Evolutionary conservation across 2,113 vertebrate species (phyloP).

Genomic region (Erythrolamprus reginae): DNA sequence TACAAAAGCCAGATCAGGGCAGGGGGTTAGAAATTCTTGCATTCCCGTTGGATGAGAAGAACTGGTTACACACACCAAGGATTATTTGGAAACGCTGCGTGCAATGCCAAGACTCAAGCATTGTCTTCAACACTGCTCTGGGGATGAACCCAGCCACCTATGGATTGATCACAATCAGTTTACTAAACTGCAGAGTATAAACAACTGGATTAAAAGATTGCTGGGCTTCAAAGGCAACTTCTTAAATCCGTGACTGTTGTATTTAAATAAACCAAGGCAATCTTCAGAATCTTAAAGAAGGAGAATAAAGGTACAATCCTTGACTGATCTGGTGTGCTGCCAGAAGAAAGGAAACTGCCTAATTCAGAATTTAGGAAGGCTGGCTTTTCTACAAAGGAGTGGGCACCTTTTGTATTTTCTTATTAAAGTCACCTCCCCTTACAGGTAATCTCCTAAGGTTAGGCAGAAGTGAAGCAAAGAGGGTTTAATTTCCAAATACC

Average conservation of each 20-base stretch:
- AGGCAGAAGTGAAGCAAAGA: neutral
- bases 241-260: neutral
- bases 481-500: neutral
- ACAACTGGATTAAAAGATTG: neutral
- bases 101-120: neutral
- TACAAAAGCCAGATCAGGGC: neutral
- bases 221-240: slow-evolving; percentile 14
- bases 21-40: neutral
- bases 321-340: neutral
- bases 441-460: neutral
- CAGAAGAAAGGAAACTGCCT: neutral
- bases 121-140: neutral
- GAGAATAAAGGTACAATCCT: neutral
- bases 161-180: neutral
- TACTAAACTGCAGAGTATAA: neutral
- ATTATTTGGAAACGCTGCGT: neutral
- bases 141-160: neutral
- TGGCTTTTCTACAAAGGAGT: neutral
- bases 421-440: neutral
- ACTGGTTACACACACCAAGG: neutral
- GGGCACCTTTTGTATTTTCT: neutral
- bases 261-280: slow-evolving; percentile 6
- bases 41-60: neutral
- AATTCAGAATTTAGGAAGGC: neutral
- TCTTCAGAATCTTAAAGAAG: neutral